A percentile compares a stretch with the other conserved stretches of the same genome.
These are phyloP conservation scores for Boulengeromyrus knoepffleri DNA, from an alignment of 2,113 vertebrate genomes.

Conservation along the genomic window DNA sequence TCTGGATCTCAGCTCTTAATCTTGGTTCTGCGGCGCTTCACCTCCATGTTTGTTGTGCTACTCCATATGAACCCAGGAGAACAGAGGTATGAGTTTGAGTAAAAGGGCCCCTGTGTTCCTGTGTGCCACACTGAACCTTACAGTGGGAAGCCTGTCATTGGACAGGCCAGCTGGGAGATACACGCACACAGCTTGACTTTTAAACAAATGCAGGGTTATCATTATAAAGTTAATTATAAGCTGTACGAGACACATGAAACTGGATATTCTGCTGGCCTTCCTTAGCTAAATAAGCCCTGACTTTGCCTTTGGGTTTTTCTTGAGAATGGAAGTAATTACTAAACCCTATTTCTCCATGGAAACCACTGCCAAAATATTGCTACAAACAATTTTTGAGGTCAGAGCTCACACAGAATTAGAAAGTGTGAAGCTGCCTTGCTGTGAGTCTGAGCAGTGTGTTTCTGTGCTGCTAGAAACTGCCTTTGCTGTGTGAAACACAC, in stretches of 20 bases:
- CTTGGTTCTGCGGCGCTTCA: background rate
- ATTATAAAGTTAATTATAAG: background rate
- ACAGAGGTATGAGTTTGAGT: background rate
- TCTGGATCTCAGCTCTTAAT: background rate
- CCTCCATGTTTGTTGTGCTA: background rate
- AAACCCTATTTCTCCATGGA: constrained; percentile 42
- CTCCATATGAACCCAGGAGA: background rate
- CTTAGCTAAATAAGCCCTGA: constrained; percentile 23
- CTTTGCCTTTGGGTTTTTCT: constrained; percentile 20
- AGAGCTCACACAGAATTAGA: constrained; percentile 37
- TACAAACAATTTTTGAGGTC: constrained; percentile 45
- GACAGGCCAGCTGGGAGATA: background rate
- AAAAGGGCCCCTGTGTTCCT: background rate
- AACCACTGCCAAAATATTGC: constrained; percentile 47
- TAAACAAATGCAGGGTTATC: background rate
- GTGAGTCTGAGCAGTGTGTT: background rate
- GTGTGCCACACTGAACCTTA: background rate
- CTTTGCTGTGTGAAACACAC: background rate
- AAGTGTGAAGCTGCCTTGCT: constrained; percentile 20
- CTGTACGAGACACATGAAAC: background rate
- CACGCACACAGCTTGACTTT: background rate
- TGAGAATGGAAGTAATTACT: constrained; percentile 55
- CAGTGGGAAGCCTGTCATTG: background rate
- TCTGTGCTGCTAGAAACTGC: background rate
- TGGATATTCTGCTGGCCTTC: constrained; percentile 2